Conservation (phyloP, 2,113 vertebrate species). For the Erinaceus europaeus region DNA sequence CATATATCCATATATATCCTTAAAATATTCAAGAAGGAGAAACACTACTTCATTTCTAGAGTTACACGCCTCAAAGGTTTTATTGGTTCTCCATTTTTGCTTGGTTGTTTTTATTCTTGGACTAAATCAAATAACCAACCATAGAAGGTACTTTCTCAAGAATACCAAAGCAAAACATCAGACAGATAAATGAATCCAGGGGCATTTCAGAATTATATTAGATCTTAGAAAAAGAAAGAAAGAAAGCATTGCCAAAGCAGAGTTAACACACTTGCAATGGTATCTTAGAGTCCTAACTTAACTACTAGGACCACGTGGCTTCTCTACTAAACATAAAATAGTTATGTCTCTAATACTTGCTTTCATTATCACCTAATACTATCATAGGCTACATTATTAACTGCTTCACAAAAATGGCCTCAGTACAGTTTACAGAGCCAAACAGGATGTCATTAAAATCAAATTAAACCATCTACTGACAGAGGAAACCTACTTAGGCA, state of each 20-base stretch:
- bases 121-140: background rate
- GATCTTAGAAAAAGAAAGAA: background rate
- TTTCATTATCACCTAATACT: conserved; percentile 53
- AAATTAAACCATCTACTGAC: conserved; percentile 43
- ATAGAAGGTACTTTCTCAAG: background rate
- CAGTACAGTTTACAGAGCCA: conserved; percentile 28
- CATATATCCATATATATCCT: background rate
- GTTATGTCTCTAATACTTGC: conserved; percentile 44
- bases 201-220: conserved; percentile 9
- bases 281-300: conserved; percentile 2
- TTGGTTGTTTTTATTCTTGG: conserved; percentile 1
- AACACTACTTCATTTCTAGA: background rate
- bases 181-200: background rate
- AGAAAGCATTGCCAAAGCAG: conserved; percentile 21
- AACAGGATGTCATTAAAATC: conserved; percentile 39
- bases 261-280: background rate
- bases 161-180: background rate
- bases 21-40: background rate
- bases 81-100: background rate
- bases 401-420: conserved; percentile 38
- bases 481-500: background rate
- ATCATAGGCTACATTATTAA: conserved; percentile 52
- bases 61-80: background rate
- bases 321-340: conserved; percentile 63
- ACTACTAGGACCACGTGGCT: conserved; percentile 52